Base-by-base conservation (phyloP, 1,140 invertebrate species). In the Dryas iulia region DNA sequence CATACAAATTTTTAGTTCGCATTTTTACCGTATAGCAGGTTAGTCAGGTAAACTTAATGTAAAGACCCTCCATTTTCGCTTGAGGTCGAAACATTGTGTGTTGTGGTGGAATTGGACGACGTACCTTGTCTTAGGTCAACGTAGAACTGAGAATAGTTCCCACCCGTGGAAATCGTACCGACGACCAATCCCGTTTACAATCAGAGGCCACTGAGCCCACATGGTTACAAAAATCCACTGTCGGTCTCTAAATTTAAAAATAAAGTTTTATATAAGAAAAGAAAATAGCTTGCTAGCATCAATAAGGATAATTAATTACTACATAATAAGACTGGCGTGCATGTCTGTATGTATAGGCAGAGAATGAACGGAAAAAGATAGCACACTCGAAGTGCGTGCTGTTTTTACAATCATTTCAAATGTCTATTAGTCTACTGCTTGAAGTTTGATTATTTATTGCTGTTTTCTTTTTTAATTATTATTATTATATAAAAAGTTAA, bases 311-410 rank as follows among this genome's bases (percentile, higher is more conserved):
- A 47, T 47, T 47, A 47, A 47, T 47, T 18, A 47, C 39, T 47
- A 47, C 39, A 47, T 21, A 47, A 47, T 47, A 47, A 47, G 6
- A 18, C n/a, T 11, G 18, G 39, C 39, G 39, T 47, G 39, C 14
- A 47, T 7, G 39, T 21, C 39, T 47, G 26, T 18, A 7, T 12
- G n/a, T 30, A 28, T 14, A 10, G 25, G 11, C 11, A 58, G 3
- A 21, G 10, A 63, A 53, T 33, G 31, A 25, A 59, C 33, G 58
- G 58, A 59, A 59, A 33, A 35, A 59, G 28, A 35, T 35, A 23
- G 30, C 58, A 59, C 12, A 47, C 11, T 23, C n/a, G 0, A 59
- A 59, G 21, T 24, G 39, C 39, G 39, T 47, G 39, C 14, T 39
- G 3, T 31, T 31, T n/a, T 31, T 31, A 1, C 10, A 31, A 10